These are phyloP conservation scores for Entomobrya multifasciata DNA, from an alignment of 2,888 invertebrate genomes.

Conservation along the genomic window DNA sequence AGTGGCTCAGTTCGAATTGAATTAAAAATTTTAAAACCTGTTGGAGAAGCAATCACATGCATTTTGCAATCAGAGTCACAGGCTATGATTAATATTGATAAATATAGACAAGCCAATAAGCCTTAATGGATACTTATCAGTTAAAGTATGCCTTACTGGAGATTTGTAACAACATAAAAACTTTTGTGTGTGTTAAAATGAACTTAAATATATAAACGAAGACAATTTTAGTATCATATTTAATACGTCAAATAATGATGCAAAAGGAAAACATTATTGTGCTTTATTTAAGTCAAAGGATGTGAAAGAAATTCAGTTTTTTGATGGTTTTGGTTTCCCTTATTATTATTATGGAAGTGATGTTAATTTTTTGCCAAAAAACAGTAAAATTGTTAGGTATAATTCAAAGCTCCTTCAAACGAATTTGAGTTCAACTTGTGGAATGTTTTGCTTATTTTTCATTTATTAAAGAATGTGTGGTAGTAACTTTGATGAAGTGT, in stretches of 20 bases:
- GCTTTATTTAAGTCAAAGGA: not conserved
- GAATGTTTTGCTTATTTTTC: not conserved
- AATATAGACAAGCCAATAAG: slow-evolving; percentile 76
- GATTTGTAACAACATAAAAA: too few relatives aligned
- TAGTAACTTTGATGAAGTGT: too few relatives aligned
- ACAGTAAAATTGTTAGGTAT: not conserved
- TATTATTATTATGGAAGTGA: not conserved
- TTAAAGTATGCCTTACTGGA: too few relatives aligned
- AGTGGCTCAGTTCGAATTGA: slow-evolving; percentile 34
- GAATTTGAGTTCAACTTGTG: not conserved
- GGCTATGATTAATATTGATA: slow-evolving; percentile 20
- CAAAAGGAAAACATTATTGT: slow-evolving; percentile 7
- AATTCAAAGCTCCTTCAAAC: not conserved
- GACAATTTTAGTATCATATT: not conserved
- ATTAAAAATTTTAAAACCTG: not conserved
- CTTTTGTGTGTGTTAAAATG: slow-evolving; percentile 40
- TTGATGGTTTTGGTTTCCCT: slow-evolving; percentile 38
- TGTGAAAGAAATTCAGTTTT: slow-evolving; percentile 20
- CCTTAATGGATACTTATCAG: slow-evolving; percentile 43
- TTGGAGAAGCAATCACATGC: slow-evolving; percentile 19
- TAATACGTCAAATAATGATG: not conserved
- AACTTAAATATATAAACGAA: not conserved
- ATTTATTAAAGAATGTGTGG: not conserved
- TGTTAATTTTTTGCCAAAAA: not conserved
- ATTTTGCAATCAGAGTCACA: slow-evolving; percentile 33